phyloP scores from a whole-genome alignment of 2,113 vertebrate genomes.

The Phalacrocorax pelagicus region DNA sequence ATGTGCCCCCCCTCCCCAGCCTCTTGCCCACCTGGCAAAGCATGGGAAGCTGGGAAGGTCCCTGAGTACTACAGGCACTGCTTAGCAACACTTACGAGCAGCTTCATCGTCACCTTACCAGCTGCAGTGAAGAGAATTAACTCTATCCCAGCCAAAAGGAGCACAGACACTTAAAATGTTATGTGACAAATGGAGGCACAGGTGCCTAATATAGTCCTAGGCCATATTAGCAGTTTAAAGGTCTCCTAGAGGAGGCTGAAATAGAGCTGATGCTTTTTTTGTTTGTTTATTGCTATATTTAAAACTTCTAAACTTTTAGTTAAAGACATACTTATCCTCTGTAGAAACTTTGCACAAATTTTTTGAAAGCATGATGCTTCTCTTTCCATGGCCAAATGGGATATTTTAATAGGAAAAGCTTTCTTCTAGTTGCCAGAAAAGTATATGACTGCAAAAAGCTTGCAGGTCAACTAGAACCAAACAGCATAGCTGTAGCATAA shows the following conservation, averaged over 20 bases:
- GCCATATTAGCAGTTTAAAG: not conserved
- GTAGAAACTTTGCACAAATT: not conserved
- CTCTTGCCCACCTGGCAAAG: no score
- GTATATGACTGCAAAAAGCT: not conserved
- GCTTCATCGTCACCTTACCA: no score
- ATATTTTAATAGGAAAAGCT: not conserved
- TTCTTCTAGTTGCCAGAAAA: not conserved
- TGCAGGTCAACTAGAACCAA: not conserved
- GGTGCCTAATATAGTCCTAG: not conserved
- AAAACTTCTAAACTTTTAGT: not conserved
- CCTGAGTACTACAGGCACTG: no score
- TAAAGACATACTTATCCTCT: not conserved
- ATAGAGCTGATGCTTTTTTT: not conserved
- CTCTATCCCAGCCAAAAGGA: no score
- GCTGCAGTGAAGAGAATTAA: no score
- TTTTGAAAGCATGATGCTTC: not conserved
- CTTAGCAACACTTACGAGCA: no score
- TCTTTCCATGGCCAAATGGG: not conserved
- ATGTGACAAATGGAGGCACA: not conserved
- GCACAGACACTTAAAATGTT: not conserved
- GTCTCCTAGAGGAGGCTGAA: not conserved
- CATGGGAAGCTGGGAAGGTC: no score
- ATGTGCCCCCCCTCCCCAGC: no score
- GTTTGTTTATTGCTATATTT: not conserved
- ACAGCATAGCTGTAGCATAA: not conserved